Base-by-base conservation (phyloP, 2,888 invertebrate genomes). In the Yponomeuta malinellus region DNA sequence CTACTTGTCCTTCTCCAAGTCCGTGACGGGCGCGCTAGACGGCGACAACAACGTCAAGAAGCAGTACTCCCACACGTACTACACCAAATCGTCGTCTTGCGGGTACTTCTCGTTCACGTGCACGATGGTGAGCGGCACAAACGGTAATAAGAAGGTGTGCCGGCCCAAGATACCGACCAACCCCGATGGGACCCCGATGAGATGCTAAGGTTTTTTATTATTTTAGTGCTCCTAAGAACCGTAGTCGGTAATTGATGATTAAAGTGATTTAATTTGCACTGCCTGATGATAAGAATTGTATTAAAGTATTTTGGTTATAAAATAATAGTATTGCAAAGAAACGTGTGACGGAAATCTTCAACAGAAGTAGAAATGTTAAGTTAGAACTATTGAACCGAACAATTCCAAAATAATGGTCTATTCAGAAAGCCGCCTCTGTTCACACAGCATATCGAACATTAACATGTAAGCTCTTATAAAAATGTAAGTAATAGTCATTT, bases 101-200 rank as follows among this genome's bases (percentile, higher is more conserved):
- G 97, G 97, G 10, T 96, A 96, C 81, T 97, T 97, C 76, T 96
- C 97, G 1, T 97, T 97, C 83, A 95, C 96, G 0, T 97, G 97
- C 81, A 96, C 96, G 70, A 95, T 96, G 80, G 96, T 96, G 0
- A 95, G 95, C 77, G 95, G 96, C 12, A 94, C 95, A 0, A 95
- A 96, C 79, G 96, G 96, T 15, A 94, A 95, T 75, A 96, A 95
- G 76, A 96, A 96, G 85, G 95, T 97, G 71, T 97, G 97, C 81
- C 95, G 95, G 77, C 97, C 97, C 0, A 96, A 96, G 85, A 93
- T 95, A 70, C 96, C 96, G 67, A 94, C 94, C 2, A 95, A 96
- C 81, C 94, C 96, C 23, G 96, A 97, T 80, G 96, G 96, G 15
- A 93, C 94, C 15, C 95, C 95, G 9, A 94, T 95, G 85, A 90